Evolutionary conservation across 2,113 vertebrate species (phyloP), one percentile per base, ranked within the genome.

Genomic region (Scolopax mira): DNA sequence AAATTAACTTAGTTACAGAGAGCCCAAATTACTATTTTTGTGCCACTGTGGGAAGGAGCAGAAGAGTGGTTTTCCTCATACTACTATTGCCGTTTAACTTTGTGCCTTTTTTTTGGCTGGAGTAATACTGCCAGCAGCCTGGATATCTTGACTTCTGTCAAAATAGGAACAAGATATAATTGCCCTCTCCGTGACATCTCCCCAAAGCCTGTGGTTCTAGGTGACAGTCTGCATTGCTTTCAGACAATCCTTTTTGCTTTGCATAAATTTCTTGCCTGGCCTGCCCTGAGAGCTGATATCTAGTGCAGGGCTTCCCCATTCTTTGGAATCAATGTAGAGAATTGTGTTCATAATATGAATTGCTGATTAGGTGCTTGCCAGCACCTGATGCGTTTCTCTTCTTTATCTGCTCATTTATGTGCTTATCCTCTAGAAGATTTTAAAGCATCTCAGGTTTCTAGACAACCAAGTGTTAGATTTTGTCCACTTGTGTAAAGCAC

Each of bases 241-340:
- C 18, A 39, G 30, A 15, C 6, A 3, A 48, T 49, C 18, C 16
- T 31, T 48, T 71, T n/a, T 23, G 18, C 17, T 78, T 64, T 81
- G 23, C 14, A 17, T 14, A 39, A 27, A 16, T 37, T 30, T n/a
- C 6, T 48, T 79, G 23, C 28, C 21, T 88, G 31, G 17, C 51
- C 28, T 0, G 0, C 62, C 13, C 22, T 1, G 19, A 55, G 37
- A 81, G 55, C 55, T 52, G 24, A 9, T 65, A 25, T 0, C 6
- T 51, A 30, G 18, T 35, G 16, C 19, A 35, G 33, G 30, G 24
- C 48, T 77, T 77, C 31, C 49, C 4, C 9, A 46, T 85, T 62
- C 13, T 70, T 69, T 33, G n/a, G 11, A 62, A 49, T 81, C 16
- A 30, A 0, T 7, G 8, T 52, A 13, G 41, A 64, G 21, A 75